Conservation (phyloP, 2,797 vertebrate species). For the Sparidentex hasta region DNA sequence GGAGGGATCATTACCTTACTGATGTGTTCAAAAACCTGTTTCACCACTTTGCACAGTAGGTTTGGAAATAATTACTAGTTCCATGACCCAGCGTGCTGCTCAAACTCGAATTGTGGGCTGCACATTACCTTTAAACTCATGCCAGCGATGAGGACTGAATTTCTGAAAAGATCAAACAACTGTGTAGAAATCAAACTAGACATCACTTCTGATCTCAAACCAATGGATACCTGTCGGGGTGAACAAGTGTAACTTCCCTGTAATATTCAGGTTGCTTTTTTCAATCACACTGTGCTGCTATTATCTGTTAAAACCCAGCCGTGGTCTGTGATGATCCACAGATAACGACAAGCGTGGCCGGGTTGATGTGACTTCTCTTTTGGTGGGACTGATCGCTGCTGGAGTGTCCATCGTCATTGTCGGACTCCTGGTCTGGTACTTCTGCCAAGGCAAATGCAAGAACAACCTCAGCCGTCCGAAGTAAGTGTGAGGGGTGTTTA, state of each 20-base stretch:
- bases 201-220: background rate
- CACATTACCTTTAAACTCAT: background rate
- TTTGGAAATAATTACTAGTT: background rate
- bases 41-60: slow-evolving; percentile 5
- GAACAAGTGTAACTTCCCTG: background rate
- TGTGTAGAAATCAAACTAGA: background rate
- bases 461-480: slow-evolving; percentile 72
- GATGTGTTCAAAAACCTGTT: slow-evolving; percentile 55
- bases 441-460: slow-evolving; percentile 88
- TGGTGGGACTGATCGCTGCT: slow-evolving; percentile 90
- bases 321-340: slow-evolving; percentile 56
- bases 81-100: background rate
- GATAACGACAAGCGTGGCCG: slow-evolving; percentile 68
- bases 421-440: slow-evolving; percentile 89
- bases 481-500: slow-evolving; percentile 81
- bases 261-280: background rate
- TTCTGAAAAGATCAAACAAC: background rate
- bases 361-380: slow-evolving; percentile 90
- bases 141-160: background rate
- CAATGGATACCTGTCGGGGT: background rate
- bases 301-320: background rate
- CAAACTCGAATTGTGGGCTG: background rate
- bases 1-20: background rate
- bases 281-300: background rate
- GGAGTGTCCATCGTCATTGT: slow-evolving; percentile 88